Conservation (phyloP, 1,140 invertebrate genomes). For the Homalodisca vitripennis region DNA sequence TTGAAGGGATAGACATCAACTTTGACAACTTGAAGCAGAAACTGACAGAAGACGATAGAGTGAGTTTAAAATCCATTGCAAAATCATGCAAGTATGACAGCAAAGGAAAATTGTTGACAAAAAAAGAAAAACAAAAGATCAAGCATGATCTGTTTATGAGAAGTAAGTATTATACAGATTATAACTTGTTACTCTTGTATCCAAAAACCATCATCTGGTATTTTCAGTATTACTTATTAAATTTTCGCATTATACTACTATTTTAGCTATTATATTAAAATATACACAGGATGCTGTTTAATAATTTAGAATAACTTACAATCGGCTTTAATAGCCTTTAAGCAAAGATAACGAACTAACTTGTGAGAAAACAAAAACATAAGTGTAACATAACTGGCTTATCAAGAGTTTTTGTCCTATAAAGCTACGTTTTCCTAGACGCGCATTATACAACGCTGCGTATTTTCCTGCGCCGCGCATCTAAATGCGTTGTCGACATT, state of each 20-base stretch:
- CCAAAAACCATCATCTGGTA: not conserved
- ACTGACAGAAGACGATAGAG: conserved; percentile 13
- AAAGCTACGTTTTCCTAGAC: too few relatives aligned
- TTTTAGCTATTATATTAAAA: not conserved
- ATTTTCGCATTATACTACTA: not conserved
- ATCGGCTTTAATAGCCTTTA: not conserved
- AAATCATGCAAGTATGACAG: conserved; percentile 27
- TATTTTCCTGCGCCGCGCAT: too few relatives aligned
- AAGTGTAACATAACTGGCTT: too few relatives aligned
- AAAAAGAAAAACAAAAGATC: conserved; percentile 4
- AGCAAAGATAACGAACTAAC: not conserved
- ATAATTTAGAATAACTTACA: not conserved
- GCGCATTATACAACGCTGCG: too few relatives aligned
- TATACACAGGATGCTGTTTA: not conserved
- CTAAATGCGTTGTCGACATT: too few relatives aligned
- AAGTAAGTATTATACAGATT: conserved; percentile 7
- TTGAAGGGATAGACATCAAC: conserved; percentile 15
- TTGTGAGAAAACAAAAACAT: too few relatives aligned
- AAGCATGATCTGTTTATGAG: conserved; percentile 20
- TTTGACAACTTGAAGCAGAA: conserved; percentile 12
- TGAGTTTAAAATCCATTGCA: conserved; percentile 15
- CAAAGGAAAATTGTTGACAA: conserved; percentile 25
- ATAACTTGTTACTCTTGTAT: not conserved
- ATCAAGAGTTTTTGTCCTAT: too few relatives aligned
- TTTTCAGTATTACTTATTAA: not conserved